Conservation (phyloP, 1,140 invertebrate species). For the Monochamus saltuarius region DNA sequence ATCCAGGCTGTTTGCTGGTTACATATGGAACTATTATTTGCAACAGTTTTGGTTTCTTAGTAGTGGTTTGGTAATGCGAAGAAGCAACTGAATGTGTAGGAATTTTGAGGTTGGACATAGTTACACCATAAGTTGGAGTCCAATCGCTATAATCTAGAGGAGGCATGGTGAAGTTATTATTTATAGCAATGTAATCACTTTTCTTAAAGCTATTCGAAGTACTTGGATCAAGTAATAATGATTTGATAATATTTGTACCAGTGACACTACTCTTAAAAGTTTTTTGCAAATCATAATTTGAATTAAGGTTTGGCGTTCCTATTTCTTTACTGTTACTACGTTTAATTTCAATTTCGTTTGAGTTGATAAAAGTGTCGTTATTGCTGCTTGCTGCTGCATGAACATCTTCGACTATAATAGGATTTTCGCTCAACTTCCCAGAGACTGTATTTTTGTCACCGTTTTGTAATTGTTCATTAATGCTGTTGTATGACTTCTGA, state of each 20-base stretch:
- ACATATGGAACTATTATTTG: conserved; percentile 80
- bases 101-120: conserved; percentile 6
- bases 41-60: conserved; percentile 57
- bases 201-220: no score
- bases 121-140: conserved; percentile 22
- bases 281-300: not conserved
- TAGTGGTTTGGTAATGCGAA: not conserved
- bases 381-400: conserved; percentile 37
- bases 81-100: not conserved
- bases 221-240: no score
- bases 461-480: no score
- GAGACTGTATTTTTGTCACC: no score
- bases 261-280: no score
- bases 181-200: not conserved
- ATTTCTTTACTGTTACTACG: conserved; percentile 12
- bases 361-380: conserved; percentile 16
- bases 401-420: conserved; percentile 48
- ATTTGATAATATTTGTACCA: no score
- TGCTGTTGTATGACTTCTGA: no score
- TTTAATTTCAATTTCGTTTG: not conserved
- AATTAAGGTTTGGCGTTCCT: not conserved
- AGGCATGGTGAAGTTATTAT: conserved; percentile 15
- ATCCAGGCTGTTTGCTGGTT: conserved; percentile 50
- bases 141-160: conserved; percentile 36
- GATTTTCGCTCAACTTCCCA: conserved; percentile 42